Base-by-base conservation (phyloP, 2,113 vertebrate species). In the Sprattus sprattus region DNA sequence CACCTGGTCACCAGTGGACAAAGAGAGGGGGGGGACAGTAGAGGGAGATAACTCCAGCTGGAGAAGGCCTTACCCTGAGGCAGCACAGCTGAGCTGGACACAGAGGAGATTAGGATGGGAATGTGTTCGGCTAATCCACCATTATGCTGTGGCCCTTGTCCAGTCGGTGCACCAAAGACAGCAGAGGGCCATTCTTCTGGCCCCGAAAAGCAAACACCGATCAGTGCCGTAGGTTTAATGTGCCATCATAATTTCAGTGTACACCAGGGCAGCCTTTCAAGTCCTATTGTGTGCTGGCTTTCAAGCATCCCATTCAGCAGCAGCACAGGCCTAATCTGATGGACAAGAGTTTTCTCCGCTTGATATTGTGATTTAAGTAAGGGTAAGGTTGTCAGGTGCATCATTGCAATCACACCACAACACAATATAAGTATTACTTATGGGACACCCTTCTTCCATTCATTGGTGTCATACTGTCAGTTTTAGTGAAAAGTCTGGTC, bases 91-190 rank as follows among this genome's bases (percentile, higher is more conserved):
- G 89, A 93, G 89, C 83, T 89, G 87, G 90, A 91, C 89, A 83
- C 87, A 85, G 88, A 87, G 85, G 85, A 90, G 94, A 94, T 93
- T 94, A 93, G 86, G 85, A 84, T 50, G 89, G 90, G 92, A 94
- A 94, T 93, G 93, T 92, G 91, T 88, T 87, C 83, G 81, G 87
- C 87, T 95, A 93, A 94, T 94, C 91, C 91, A 91, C 89, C 80
- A 84, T 91, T 92, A 88, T 91, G 90, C 86, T 80, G 15, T 82
- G 47, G 85, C 82, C 78, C 86, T 90, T 90, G 54, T 88, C 87
- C 81, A 89, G 89, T 92, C 89, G 60, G 78, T 87, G 91, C 85
- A 64, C 89, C 45, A 87, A 52, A 90, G 87, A 89, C 89, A 92
- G 91, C 91, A 91, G 89, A 89, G 84, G 4, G 84, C 88, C 90